phyloP scores from a whole-genome alignment of 2,113 vertebrate genomes.

The Actenoides lindsayi region DNA sequence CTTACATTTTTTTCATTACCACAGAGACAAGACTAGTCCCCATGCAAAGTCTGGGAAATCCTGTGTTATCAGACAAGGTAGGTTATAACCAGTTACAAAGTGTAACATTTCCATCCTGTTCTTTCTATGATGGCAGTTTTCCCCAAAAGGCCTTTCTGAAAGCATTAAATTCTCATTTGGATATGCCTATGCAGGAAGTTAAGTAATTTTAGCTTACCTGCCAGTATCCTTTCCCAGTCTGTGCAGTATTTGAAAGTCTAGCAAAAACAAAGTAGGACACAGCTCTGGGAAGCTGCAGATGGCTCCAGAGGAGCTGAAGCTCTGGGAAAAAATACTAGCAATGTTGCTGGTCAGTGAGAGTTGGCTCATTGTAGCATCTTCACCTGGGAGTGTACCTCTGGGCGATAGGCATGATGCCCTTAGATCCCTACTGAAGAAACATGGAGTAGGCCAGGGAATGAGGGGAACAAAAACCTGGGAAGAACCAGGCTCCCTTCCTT shows the following conservation, averaged over 20 bases:
- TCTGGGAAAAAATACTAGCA: not conserved
- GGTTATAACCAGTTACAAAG: not conserved
- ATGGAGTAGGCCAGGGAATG: not conserved
- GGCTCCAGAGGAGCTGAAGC: not conserved
- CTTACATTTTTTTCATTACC: not conserved
- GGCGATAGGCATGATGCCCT: too few species aligned
- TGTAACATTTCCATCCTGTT: not conserved
- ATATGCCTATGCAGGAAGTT: not conserved
- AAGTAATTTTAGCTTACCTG: not conserved
- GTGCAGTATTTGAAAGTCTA: not conserved
- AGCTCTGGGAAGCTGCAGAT: not conserved
- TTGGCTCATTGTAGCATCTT: not conserved
- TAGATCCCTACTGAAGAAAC: not conserved
- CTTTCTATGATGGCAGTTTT: not conserved
- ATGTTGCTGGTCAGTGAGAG: accelerated
- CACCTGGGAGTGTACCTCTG: accelerated
- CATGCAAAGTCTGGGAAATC: not conserved
- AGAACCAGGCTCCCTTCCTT: not conserved
- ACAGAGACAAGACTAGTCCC: not conserved
- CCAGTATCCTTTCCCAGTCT: not conserved
- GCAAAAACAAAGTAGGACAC: not conserved
- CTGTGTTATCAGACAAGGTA: not conserved
- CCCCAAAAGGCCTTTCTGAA: not conserved
- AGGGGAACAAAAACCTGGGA: not conserved
- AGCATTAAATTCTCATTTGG: not conserved